phyloP scores from a whole-genome alignment of 2,113 vertebrate genomes.

The Muscicapa adusta region DNA sequence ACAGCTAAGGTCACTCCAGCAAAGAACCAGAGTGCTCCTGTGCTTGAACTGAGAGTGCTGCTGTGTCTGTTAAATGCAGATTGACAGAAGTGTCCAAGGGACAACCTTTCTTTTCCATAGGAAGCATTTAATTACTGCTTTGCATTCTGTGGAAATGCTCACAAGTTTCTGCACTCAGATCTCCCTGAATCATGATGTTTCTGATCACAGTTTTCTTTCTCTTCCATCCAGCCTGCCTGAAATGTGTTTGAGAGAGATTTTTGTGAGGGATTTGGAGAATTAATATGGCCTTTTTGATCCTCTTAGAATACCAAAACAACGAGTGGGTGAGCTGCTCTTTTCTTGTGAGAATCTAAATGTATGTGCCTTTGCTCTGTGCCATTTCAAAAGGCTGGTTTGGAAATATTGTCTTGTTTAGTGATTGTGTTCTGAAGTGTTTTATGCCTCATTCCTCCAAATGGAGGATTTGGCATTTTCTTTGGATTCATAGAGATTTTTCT shows the following conservation, averaged over 20 bases:
- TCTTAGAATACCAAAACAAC: neutral
- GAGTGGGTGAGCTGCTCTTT: neutral
- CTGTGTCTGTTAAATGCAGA: slow-evolving; percentile 56
- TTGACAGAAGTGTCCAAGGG: slow-evolving; percentile 57
- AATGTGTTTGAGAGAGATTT: neutral
- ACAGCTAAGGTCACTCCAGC: slow-evolving; percentile 64
- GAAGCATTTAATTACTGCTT: slow-evolving; percentile 62
- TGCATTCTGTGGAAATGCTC: slow-evolving; percentile 16
- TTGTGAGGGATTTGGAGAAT: slow-evolving; percentile 8
- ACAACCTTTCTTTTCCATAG: slow-evolving; percentile 43
- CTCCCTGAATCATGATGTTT: neutral
- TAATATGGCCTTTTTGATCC: slow-evolving; percentile 24
- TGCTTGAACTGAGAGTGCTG: slow-evolving; percentile 48
- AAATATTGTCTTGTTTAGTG: neutral
- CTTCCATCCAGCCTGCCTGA: neutral
- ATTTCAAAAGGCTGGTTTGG: neutral
- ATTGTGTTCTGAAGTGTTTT: neutral
- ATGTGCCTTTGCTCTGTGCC: neutral
- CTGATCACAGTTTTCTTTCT: neutral
- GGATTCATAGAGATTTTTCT: neutral
- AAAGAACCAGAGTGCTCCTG: neutral
- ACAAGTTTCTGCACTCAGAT: neutral
- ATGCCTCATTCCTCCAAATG: neutral
- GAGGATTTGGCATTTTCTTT: neutral
- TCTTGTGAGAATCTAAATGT: neutral